Evolutionary conservation across 2,797 vertebrate genomes (phyloP).

Genomic region (Falco berigora): DNA sequence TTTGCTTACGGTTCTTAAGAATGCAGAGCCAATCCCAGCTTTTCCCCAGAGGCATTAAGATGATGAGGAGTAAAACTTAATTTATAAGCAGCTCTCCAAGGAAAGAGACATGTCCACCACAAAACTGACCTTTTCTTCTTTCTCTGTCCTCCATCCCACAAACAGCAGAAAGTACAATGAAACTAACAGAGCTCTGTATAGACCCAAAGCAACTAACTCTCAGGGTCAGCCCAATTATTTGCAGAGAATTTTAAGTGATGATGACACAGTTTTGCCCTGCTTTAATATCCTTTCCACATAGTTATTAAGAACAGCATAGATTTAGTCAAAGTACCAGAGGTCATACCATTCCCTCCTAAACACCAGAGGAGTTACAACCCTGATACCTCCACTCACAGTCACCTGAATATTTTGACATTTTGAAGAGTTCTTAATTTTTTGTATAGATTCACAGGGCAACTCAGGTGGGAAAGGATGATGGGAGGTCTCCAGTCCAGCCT

Average conservation of each 20-base stretch:
- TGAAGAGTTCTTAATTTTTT: neutral
- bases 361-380: neutral
- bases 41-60: neutral
- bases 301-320: neutral
- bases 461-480: neutral
- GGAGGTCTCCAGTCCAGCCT: neutral
- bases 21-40: neutral
- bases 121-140: neutral
- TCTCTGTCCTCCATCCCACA: neutral
- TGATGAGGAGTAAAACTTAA: conserved; percentile 6
- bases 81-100: neutral
- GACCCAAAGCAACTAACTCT: neutral
- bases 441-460: neutral
- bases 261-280: neutral
- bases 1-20: neutral
- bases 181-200: neutral
- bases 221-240: neutral
- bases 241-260: neutral
- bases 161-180: neutral
- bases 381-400: neutral
- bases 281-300: neutral
- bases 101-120: neutral
- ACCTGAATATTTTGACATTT: neutral
- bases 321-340: neutral
- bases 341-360: neutral